Base-by-base conservation (phyloP, 2,113 vertebrate genomes). In the Nothoprocta pentlandii region DNA sequence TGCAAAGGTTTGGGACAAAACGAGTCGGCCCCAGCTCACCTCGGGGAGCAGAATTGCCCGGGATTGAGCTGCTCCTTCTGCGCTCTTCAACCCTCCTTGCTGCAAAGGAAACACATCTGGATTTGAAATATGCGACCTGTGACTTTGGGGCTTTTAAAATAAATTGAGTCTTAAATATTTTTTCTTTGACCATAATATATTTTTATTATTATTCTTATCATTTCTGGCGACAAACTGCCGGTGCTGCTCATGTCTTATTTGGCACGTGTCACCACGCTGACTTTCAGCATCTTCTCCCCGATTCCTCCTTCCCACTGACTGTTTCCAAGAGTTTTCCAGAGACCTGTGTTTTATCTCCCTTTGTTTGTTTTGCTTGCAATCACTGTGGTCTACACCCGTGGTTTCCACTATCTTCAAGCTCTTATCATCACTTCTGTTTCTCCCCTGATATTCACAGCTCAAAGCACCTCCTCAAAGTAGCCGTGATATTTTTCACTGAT, bases 211-310 rank as follows among this genome's bases (percentile, higher is more conserved):
- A 46, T 28, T 80, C 64, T 1, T 17, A 8, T 61, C 30, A 3
- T 39, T 80, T 53, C 30, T 2, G 3, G 84, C 88, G 96, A 86
- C 95, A 95, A 78, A 87, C 92, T 85, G 49, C 93, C 80, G 93
- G 85, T 88, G 85, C 59, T 46, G 1, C 67, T 85, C 21, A 1
- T 3, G 11, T 16, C 62, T 76, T 3, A 5, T 69, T 56, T 41
- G 1, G 49, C 2, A 4, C 30, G 63, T 32, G 13, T n/a, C 46
- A n/a, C 62, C 76, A 17, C 16, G 0, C 46, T n/a, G 14, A 9
- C 73, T 49, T 26, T 15, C 87, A 61, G 17, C 28, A 36, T 49
- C 69, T 56, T 34, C 20, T 36, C 78, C 16, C 15, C 6, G 10
- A 3, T n/a, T 42, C 46, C 22, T 53, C 46, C n/a, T 51, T 20